Conservation (phyloP, 2,113 vertebrate genomes). For the Dicaeum eximium region DNA sequence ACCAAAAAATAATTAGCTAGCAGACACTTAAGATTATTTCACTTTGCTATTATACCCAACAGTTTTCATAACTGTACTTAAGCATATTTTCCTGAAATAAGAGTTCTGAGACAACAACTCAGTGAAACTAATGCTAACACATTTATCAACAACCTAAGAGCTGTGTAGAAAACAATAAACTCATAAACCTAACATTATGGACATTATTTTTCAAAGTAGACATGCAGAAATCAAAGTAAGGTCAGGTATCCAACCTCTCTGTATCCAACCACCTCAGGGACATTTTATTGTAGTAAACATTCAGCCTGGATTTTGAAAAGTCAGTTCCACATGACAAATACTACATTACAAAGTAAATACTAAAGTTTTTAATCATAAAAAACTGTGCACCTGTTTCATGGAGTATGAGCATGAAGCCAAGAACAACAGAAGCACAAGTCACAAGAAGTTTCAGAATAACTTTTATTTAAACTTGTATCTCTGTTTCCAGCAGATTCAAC, state of each 20-base stretch:
- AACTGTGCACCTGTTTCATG: slow-evolving; percentile 42
- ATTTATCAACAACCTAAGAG: background rate
- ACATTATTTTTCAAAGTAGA: background rate
- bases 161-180: background rate
- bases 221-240: background rate
- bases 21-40: background rate
- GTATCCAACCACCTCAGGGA: background rate
- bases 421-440: slow-evolving; percentile 45
- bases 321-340: background rate
- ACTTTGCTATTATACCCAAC: background rate
- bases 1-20: background rate
- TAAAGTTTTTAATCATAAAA: background rate
- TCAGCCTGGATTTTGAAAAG: background rate
- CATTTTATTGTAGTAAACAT: background rate
- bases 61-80: background rate
- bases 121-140: background rate
- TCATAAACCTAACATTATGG: background rate
- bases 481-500: slow-evolving; percentile 21
- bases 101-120: background rate
- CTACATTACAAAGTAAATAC: background rate
- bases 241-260: background rate
- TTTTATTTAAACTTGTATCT: slow-evolving; percentile 45
- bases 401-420: background rate
- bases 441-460: background rate
- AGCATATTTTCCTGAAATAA: background rate